Conservation (phyloP, 2,113 vertebrate genomes). For the Montifringilla adamsi region DNA sequence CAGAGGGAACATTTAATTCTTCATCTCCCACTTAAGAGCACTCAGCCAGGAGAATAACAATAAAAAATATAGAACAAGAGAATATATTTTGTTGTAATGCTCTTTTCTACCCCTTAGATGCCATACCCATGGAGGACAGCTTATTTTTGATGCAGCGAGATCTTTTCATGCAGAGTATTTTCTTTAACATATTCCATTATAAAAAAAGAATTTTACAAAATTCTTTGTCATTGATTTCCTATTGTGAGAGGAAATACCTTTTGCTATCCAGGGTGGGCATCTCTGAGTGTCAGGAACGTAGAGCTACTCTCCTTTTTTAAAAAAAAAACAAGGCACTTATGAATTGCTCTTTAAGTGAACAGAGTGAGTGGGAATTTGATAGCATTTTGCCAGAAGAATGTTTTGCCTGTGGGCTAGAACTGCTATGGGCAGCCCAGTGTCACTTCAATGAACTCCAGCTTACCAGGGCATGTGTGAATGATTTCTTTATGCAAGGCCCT, state of each 20-base stretch:
- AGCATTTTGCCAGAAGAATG: conserved; percentile 35
- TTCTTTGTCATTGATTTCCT: background rate
- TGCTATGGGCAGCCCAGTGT: conserved; percentile 39
- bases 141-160: background rate
- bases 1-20: background rate
- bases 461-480: conserved; percentile 50
- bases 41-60: background rate
- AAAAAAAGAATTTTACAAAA: background rate
- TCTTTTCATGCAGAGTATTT: background rate
- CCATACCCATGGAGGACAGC: background rate
- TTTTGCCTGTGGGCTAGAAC: conserved; percentile 30
- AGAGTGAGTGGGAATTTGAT: background rate
- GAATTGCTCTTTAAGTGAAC: conserved; percentile 34
- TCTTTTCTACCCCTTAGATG: background rate
- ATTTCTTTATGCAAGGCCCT: conserved; percentile 48
- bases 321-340: background rate
- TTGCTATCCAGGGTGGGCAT: background rate
- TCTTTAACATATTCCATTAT: background rate
- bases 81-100: background rate
- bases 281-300: background rate
- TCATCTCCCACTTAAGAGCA: background rate
- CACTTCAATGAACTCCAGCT: conserved; percentile 44
- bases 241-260: background rate
- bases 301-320: background rate
- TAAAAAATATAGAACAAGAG: background rate